Percentiles rank a stretch among this genome's conserved stretches.
phyloP scores from a whole-genome alignment of 2,113 vertebrate genomes.

The Anhinga rufa region DNA sequence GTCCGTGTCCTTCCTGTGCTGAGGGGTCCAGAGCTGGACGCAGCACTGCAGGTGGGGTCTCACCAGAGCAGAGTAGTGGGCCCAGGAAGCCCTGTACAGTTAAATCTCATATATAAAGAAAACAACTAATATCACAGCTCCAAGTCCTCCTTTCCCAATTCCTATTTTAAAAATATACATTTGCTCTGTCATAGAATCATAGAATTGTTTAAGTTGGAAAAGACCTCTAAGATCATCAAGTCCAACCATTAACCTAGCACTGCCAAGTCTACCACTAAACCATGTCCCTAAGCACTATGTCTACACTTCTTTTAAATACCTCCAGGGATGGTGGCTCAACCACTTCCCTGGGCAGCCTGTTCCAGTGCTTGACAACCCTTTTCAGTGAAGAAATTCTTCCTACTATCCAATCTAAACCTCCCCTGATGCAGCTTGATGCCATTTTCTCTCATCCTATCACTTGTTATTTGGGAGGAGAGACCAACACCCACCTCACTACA shows the following conservation, averaged over 20 bases:
- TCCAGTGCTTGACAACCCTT: background rate
- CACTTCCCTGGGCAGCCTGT: background rate
- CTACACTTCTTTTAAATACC: background rate
- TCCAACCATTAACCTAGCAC: background rate
- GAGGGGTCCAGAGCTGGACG: too few species aligned
- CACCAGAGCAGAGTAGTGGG: too few species aligned
- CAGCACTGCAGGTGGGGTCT: too few species aligned
- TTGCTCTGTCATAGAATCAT: background rate
- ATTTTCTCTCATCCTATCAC: fast-evolving
- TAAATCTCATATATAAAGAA: background rate
- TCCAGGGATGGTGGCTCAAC: background rate
- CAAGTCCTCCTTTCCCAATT: background rate
- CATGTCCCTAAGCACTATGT: background rate
- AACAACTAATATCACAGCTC: background rate
- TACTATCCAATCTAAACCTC: background rate
- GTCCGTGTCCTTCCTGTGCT: too few species aligned
- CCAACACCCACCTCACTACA: background rate
- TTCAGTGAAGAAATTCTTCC: background rate
- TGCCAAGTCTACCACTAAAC: background rate
- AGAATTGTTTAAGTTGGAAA: background rate
- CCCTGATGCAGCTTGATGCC: background rate
- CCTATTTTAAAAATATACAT: background rate
- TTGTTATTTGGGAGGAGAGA: background rate
- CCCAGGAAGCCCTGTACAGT: background rate
- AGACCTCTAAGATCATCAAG: background rate